phyloP scores from a whole-genome alignment of 2,113 vertebrate genomes.

The Cochlearius cochlearius region DNA sequence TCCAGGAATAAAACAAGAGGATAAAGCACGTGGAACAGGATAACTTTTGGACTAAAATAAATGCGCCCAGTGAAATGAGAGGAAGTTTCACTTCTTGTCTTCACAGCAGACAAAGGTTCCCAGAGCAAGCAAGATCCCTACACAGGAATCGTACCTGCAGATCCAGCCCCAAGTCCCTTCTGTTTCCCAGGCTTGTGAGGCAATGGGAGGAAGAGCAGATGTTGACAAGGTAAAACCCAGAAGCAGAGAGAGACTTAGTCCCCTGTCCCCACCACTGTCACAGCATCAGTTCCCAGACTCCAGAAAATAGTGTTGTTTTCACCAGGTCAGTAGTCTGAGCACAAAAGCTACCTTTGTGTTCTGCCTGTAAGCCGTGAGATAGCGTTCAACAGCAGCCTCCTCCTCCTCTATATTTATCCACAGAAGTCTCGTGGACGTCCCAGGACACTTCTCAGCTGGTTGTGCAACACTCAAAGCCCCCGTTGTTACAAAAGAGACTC shows the following conservation, averaged over 20 bases:
- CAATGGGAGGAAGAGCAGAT: neutral
- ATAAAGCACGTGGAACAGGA: neutral
- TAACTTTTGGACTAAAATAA: neutral
- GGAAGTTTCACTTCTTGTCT: neutral
- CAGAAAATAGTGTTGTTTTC: neutral
- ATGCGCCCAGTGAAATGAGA: neutral
- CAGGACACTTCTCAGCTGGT: neutral
- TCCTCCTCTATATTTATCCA: constrained; percentile 17
- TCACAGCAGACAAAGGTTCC: neutral
- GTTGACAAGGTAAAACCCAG: neutral
- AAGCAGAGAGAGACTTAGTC: neutral
- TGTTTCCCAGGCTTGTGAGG: neutral
- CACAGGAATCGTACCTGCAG: neutral
- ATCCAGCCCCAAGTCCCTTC: neutral
- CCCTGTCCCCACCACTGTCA: neutral
- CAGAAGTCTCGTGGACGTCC: neutral
- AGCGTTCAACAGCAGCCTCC: neutral
- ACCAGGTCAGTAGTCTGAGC: neutral
- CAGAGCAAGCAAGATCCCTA: neutral
- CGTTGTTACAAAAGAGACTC: neutral
- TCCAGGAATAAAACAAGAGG: neutral
- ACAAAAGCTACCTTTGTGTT: neutral
- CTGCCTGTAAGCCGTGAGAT: neutral
- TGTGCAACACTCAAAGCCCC: constrained; percentile 12
- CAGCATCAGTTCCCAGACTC: neutral